A percentile compares a stretch with the other conserved stretches of the same genome.
Evolutionary conservation across 2,797 vertebrate genomes (phyloP).

Genomic region (Oryzias dopingdopingensis): DNA sequence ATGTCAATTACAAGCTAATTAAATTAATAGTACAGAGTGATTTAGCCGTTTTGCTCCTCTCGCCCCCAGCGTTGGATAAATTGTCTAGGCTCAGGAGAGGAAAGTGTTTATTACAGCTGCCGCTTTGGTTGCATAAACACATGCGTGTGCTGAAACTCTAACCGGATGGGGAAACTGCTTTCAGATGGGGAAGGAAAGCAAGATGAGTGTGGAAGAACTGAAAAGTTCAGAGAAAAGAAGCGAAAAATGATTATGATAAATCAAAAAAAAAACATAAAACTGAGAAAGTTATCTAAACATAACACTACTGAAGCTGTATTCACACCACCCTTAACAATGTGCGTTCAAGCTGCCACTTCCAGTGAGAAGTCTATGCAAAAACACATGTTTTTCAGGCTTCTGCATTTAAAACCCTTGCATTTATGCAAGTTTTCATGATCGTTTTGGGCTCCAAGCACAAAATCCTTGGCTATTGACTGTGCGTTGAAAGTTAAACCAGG

Average conservation of each 20-base stretch:
- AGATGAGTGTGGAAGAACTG: conserved; percentile 1
- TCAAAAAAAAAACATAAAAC: too few species aligned
- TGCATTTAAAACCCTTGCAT: too few species aligned
- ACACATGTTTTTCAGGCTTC: too few species aligned
- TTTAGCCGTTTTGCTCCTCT: conserved; percentile 56
- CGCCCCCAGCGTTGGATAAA: conserved; percentile 50
- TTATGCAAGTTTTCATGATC: too few species aligned
- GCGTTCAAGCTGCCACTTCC: too few species aligned
- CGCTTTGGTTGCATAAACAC: conserved; percentile 49
- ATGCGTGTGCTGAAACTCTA: conserved; percentile 22
- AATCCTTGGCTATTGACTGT: too few species aligned
- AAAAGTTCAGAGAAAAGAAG: background rate
- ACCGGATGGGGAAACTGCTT: conserved; percentile 39
- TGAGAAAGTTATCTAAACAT: too few species aligned
- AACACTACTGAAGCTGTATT: too few species aligned
- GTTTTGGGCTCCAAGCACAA: too few species aligned
- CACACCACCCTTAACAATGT: too few species aligned
- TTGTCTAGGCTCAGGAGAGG: conserved; percentile 50
- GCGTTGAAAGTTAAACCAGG: too few species aligned
- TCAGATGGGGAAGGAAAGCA: conserved; percentile 4
- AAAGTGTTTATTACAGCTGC: conserved; percentile 58
- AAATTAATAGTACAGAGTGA: conserved; percentile 66
- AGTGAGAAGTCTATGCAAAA: too few species aligned
- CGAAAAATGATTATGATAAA: background rate
- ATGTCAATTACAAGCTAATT: conserved; percentile 71